Conservation (phyloP, 2,797 vertebrate genomes). For the Enteromius argenteus region DNA sequence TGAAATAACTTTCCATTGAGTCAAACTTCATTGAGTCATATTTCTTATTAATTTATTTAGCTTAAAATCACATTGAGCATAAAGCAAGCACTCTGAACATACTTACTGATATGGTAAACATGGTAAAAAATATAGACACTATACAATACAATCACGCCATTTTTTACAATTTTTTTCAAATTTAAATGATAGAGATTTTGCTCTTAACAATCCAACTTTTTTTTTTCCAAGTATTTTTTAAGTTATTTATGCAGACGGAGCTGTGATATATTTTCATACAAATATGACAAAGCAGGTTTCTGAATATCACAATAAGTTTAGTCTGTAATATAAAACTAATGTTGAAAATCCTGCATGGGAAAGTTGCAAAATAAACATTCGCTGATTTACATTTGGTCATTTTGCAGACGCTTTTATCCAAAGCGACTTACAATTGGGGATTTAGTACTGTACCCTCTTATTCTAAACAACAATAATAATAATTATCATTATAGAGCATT, state of each 20-base stretch:
- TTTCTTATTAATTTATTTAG: constrained; percentile 12
- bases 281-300: not conserved
- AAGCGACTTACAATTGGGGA: no score
- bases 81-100: not conserved
- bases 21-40: not conserved
- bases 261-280: not conserved
- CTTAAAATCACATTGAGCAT: not conserved
- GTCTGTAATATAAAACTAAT: not conserved
- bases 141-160: not conserved
- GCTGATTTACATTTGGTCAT: not conserved
- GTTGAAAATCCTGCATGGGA: not conserved
- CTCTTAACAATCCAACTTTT: not conserved
- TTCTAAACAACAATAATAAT: not conserved
- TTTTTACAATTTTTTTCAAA: not conserved
- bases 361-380: not conserved
- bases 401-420: no score
- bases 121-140: not conserved
- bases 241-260: not conserved
- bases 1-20: constrained; percentile 16
- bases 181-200: not conserved
- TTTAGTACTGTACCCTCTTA: not conserved
- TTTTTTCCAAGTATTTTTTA: not conserved
- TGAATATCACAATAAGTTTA: not conserved
- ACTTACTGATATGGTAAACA: not conserved
- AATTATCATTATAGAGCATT: not conserved